Percentiles rank a stretch among this genome's conserved stretches.
Conservation (phyloP, 1,140 invertebrate genomes). For the Heterodera schachtii region DNA sequence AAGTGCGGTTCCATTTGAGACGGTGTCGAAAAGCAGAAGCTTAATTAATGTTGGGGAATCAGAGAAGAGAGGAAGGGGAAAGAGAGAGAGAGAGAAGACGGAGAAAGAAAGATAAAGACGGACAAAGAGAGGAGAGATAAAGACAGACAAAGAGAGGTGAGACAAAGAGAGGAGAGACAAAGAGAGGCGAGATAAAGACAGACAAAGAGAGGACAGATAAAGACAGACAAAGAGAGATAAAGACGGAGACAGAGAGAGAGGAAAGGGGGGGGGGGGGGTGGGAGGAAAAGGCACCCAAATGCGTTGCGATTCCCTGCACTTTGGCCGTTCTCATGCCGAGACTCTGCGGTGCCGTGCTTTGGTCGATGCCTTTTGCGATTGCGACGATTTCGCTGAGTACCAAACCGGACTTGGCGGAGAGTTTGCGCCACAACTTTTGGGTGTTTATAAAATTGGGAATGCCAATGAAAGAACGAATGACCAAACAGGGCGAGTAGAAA, state of each 20-base stretch:
- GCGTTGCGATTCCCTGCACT: conserved; percentile 1
- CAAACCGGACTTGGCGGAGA: conserved; percentile 53
- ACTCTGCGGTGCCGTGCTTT: conserved; percentile 57
- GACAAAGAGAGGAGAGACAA: too few species aligned
- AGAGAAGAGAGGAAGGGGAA: too few species aligned
- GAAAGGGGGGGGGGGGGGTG: too few species aligned
- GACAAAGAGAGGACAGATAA: too few species aligned
- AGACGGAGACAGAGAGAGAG: too few species aligned
- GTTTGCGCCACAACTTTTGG: conserved; percentile 43
- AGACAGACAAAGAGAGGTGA: too few species aligned
- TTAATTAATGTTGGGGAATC: too few species aligned
- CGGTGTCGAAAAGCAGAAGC: conserved; percentile 57
- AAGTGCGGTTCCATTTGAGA: conserved; percentile 47
- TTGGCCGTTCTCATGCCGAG: not conserved
- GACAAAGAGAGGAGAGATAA: too few species aligned
- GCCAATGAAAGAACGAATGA: conserved; percentile 9
- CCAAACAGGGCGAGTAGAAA: conserved; percentile 61
- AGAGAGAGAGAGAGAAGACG: too few species aligned
- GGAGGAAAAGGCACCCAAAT: conserved; percentile 31
- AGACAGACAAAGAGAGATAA: too few species aligned
- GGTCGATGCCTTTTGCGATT: conserved; percentile 54
- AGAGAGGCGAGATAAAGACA: too few species aligned
- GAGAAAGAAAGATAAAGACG: too few species aligned
- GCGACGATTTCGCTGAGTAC: conserved; percentile 58
- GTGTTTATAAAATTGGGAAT: not conserved